Base-by-base conservation (phyloP, 2,888 invertebrate genomes). In the Zonitis immaculata region DNA sequence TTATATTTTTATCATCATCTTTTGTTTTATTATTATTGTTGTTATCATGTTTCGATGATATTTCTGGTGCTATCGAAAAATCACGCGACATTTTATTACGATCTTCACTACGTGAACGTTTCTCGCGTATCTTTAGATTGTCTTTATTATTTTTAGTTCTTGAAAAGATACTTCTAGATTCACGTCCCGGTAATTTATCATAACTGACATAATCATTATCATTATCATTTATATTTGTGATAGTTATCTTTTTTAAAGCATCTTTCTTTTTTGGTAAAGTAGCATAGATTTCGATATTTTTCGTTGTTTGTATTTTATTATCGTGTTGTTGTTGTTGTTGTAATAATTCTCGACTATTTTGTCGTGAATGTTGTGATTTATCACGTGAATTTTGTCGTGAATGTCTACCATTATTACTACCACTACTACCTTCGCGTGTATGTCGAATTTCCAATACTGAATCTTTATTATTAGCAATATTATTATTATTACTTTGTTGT, bases 231-330 rank as follows among this genome's bases (percentile, higher is more conserved):
- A 81, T 80, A 67, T 86, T 86, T 22, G 22, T 22, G 3, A 85
- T 82, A 0, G 84, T 79, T 6, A 78, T 77, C 61, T 81, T 83
- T 63, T 88, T 86, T 0, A 86, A 73, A 0, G 81, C 81, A 42
- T 85, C 84, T 67, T 91, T 91, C 76, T 90, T 92, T 74, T 93
- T 93, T 1, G 94, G 94, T 26, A 94, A 74, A 0, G 94, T 94
- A 0, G 93, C 94, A 71, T 94, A 94, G 59, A 94, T 92, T 77
- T 93, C 93, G 53, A 93, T 93, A 60, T 82, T 91, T 67, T 86
- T 86, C 18, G 66, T 76, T 51, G 70, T 76, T 43, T 56, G 57
- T 4, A 63, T 45, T 42, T 66, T 66, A 60, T 77, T 78, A 69
- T 73, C 80, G 54, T 67, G 65, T 30, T 30, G 30, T 30, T 30